Conservation (phyloP, 2,113 vertebrate species). For the Suricata suricatta region DNA sequence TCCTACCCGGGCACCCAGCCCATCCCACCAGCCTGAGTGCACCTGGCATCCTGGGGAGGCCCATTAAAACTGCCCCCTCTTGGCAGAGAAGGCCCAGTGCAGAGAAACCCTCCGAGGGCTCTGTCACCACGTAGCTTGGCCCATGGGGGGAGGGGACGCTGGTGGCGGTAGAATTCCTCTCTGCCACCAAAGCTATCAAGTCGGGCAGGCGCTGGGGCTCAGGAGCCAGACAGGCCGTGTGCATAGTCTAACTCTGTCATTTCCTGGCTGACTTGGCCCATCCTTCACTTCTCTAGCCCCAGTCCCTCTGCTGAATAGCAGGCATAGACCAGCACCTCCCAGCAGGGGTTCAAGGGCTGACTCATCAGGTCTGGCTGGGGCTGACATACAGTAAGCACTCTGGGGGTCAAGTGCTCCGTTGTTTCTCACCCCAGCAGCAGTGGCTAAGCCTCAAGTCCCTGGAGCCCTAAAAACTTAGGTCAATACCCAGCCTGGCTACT, state of each 20-base stretch:
- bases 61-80: neutral
- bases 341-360: neutral
- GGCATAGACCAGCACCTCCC: neutral
- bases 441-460: neutral
- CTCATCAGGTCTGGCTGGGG: neutral
- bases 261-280: accelerated
- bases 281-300: neutral
- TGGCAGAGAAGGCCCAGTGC: neutral
- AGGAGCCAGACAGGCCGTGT: neutral
- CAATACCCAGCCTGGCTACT: neutral
- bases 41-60: neutral
- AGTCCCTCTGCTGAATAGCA: accelerated
- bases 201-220: accelerated
- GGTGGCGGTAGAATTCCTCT: accelerated
- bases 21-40: neutral
- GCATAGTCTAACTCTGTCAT: neutral
- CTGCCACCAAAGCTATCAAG: neutral
- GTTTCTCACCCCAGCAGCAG: neutral
- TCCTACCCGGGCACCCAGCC: neutral
- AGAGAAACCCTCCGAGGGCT: neutral
- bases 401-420: neutral
- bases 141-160: accelerated
- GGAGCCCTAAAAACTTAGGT: neutral
- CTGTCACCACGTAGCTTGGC: neutral
- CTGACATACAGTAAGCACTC: neutral